phyloP scores from a whole-genome alignment of 1,140 invertebrate species.

The Polypedilum pembai region DNA sequence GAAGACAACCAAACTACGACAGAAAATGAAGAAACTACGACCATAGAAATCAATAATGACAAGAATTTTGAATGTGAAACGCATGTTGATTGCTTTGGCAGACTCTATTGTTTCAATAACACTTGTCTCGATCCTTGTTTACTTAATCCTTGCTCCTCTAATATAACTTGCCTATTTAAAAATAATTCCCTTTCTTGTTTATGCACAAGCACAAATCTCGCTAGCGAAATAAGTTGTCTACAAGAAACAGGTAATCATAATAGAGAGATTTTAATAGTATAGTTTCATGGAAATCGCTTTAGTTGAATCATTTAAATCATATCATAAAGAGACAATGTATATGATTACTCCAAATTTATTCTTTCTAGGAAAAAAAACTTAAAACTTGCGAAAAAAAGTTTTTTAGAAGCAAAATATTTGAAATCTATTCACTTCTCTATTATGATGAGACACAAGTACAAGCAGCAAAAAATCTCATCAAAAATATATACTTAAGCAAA shows the following conservation, averaged over 20 bases:
- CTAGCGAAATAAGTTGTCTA: not conserved
- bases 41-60: not conserved
- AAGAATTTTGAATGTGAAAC: not conserved
- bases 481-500: not conserved
- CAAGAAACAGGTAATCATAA: constrained; percentile 28
- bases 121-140: constrained; percentile 15
- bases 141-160: constrained; percentile 1
- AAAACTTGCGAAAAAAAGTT: not conserved
- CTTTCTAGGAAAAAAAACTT: not conserved
- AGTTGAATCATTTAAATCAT: not conserved
- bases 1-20: not conserved
- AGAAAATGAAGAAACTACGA: not conserved
- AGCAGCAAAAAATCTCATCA: not conserved
- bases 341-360: not conserved
- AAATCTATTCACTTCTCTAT: constrained; percentile 7
- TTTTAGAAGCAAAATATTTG: not conserved
- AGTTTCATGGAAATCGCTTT: constrained; percentile 14
- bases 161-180: not conserved
- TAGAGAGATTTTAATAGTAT: not conserved
- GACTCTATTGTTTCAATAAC: not conserved
- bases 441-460: not conserved
- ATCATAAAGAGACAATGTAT: constrained; percentile 8
- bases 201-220: not conserved
- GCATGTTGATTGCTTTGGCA: not conserved
- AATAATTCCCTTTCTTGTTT: not conserved